Conservation (phyloP, 2,888 invertebrate species). For the Parnassius apollo region DNA sequence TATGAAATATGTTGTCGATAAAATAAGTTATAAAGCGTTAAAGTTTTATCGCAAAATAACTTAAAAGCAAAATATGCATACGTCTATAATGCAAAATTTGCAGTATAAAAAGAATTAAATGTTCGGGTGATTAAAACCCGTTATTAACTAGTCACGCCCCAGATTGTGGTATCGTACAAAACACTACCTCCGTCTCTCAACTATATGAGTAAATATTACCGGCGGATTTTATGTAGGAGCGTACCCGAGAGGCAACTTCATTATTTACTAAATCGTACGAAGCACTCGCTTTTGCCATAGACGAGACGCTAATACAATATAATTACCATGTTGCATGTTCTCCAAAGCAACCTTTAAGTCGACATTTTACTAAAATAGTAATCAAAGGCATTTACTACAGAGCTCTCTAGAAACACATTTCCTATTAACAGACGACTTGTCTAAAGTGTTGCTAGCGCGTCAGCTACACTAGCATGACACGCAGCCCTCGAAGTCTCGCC, state of each 20-base stretch:
- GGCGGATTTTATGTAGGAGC: slow-evolving; percentile 10
- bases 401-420: slow-evolving; percentile 7
- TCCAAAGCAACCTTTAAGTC: slow-evolving; percentile 11
- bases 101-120: slow-evolving; percentile 2
- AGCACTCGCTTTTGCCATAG: slow-evolving; percentile 1
- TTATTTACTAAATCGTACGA: slow-evolving; percentile 1
- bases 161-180: slow-evolving; percentile 24
- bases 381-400: slow-evolving; percentile 11
- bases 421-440: slow-evolving; percentile 4
- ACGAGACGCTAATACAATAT: slow-evolving; percentile 13
- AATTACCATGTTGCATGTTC: slow-evolving; percentile 14
- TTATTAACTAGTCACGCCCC: slow-evolving; percentile 21
- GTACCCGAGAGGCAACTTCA: background rate
- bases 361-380: slow-evolving; percentile 16
- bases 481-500: slow-evolving; percentile 42
- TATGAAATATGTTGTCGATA: too few species aligned
- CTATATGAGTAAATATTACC: slow-evolving; percentile 7
- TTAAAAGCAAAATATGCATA: background rate
- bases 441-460: slow-evolving; percentile 32
- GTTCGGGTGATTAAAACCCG: slow-evolving; percentile 15
- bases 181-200: slow-evolving; percentile 18
- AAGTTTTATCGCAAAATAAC: too few species aligned
- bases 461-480: slow-evolving; percentile 38
- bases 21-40: too few species aligned
- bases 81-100: background rate